Evolutionary conservation across 1,140 invertebrate species (phyloP).

Genomic region (Polypedilum pembai): DNA sequence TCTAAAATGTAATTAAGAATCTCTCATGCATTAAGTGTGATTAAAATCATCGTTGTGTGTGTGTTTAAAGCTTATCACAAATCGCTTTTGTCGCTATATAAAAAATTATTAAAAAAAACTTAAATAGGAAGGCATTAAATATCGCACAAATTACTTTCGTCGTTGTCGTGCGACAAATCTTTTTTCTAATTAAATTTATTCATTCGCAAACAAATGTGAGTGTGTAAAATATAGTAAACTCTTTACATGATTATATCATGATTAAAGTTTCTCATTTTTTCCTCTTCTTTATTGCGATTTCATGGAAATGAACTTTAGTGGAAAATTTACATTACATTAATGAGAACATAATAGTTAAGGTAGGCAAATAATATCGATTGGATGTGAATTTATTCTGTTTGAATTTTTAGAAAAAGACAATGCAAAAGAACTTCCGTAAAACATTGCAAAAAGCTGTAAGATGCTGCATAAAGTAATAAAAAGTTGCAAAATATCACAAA

Average conservation of each 20-base stretch:
- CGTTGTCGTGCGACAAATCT: constrained; percentile 15
- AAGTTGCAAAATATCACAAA: too few species aligned
- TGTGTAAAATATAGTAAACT: background rate
- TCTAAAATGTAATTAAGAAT: constrained; percentile 6
- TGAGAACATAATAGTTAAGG: too few species aligned
- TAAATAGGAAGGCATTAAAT: constrained; percentile 15
- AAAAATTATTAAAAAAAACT: background rate
- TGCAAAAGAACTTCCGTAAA: too few species aligned
- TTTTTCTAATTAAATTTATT: constrained; percentile 15
- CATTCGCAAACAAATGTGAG: background rate
- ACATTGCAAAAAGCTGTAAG: too few species aligned
- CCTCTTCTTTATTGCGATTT: background rate
- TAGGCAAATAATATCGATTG: too few species aligned
- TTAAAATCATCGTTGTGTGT: constrained; percentile 1
- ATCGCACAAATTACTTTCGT: constrained; percentile 17
- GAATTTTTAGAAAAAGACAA: too few species aligned
- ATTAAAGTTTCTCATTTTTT: background rate
- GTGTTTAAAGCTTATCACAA: background rate
- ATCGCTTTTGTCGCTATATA: background rate
- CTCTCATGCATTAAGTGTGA: constrained; percentile 9
- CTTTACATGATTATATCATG: background rate
- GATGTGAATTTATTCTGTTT: too few species aligned
- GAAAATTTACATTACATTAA: background rate
- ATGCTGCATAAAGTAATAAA: too few species aligned
- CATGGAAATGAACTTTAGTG: background rate